Conservation (phyloP, 2,113 vertebrate genomes). For the Strix aluco region DNA sequence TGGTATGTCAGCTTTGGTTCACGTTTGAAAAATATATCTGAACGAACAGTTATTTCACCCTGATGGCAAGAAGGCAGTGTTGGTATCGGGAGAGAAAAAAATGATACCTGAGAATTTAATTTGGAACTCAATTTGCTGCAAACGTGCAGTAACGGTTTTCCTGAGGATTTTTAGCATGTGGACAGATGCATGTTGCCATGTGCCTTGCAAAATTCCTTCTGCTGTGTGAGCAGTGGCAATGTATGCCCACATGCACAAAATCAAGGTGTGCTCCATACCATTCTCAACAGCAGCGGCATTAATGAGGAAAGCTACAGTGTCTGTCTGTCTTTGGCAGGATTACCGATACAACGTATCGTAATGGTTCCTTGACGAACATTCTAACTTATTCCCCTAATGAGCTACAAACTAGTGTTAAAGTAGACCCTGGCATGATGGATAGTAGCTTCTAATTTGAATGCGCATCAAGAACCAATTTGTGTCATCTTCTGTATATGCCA, state of each 20-base stretch:
- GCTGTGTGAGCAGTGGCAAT: neutral
- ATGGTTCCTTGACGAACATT: neutral
- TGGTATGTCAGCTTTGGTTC: neutral
- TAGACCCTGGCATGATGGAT: neutral
- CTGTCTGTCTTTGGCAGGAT: neutral
- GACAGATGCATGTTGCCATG: slow-evolving; percentile 26
- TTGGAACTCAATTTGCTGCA: neutral
- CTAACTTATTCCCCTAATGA: neutral
- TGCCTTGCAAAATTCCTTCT: slow-evolving; percentile 26
- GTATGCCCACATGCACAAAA: neutral
- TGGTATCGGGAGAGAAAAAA: neutral
- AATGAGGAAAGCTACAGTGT: neutral
- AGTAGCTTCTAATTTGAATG: neutral
- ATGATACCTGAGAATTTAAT: neutral
- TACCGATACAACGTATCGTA: fast-evolving
- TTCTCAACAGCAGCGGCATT: neutral
- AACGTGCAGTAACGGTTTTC: neutral
- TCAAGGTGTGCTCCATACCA: neutral
- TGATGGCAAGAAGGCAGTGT: neutral
- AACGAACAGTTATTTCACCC: neutral
- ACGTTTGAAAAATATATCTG: neutral
- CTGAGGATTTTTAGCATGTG: slow-evolving; percentile 29
- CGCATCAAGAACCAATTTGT: neutral
- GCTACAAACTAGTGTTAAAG: neutral
- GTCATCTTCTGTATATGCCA: neutral